Conservation (phyloP, 2,888 invertebrate genomes). For the Chymomyza amoena region DNA sequence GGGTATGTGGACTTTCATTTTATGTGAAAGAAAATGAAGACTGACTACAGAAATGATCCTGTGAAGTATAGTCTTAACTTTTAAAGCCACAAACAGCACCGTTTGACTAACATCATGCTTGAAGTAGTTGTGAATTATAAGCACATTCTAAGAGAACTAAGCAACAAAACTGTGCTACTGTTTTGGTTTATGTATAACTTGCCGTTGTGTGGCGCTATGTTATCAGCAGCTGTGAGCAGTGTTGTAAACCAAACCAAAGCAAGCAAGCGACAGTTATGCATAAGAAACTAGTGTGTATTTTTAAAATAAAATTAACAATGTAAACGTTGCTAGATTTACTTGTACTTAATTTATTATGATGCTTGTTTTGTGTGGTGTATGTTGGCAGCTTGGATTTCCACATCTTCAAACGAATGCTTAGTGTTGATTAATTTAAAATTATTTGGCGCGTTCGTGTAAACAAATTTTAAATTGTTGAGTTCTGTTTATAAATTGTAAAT, state of each 20-base stretch:
- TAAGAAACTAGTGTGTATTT: no score
- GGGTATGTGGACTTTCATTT: conserved; percentile 80
- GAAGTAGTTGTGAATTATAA: background rate
- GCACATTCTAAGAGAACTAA: background rate
- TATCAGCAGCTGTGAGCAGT: background rate
- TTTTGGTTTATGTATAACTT: background rate
- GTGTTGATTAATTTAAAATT: no score
- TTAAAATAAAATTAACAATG: no score
- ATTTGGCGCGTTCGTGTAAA: no score
- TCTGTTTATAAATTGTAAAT: no score
- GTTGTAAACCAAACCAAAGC: background rate
- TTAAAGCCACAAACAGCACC: background rate
- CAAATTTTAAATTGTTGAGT: no score
- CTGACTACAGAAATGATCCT: conserved; percentile 85
- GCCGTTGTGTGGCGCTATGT: background rate
- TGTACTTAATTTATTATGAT: no score
- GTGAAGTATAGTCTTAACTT: conserved; percentile 81
- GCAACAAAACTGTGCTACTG: background rate
- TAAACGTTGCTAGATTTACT: no score
- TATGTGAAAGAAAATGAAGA: conserved; percentile 81
- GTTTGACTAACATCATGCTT: background rate
- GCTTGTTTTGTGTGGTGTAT: no score
- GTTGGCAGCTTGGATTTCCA: no score
- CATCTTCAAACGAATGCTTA: no score
- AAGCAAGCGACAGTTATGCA: no score